These are phyloP conservation scores for Tiliqua scincoides DNA, from an alignment of 2,113 vertebrate species.

Conservation along the genomic window DNA sequence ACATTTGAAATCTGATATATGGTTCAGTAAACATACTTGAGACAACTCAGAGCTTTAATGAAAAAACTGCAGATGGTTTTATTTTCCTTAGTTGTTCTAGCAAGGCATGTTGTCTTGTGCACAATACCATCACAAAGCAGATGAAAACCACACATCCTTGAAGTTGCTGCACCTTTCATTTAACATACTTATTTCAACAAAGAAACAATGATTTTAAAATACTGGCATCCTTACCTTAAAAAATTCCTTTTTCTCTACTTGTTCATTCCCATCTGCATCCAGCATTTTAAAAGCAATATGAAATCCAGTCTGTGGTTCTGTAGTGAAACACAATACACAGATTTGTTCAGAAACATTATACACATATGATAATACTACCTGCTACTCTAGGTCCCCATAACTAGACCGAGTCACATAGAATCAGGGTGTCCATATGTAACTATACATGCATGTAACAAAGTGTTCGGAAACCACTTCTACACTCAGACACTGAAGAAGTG, in stretches of 20 bases:
- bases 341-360: conserved; percentile 26
- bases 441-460: background rate
- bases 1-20: background rate
- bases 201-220: background rate
- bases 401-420: conserved; percentile 33
- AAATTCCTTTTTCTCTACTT: conserved; percentile 95
- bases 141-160: conserved; percentile 19
- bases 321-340: conserved; percentile 58
- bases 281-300: conserved; percentile 98
- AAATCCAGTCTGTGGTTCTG: conserved; percentile 93
- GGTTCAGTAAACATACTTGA: background rate
- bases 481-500: background rate
- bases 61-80: background rate
- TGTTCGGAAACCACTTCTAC: conserved; percentile 24
- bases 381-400: conserved; percentile 4
- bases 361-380: conserved; percentile 28
- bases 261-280: conserved; percentile 93
- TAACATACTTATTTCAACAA: background rate
- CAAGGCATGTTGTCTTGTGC: background rate
- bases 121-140: background rate
- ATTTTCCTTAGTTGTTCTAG: background rate
- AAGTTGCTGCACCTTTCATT: conserved; percentile 26
- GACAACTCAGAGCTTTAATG: background rate
- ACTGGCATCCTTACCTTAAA: conserved; percentile 83
- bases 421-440: background rate